These are phyloP conservation scores for Loxodonta africana DNA, from an alignment of 2,113 vertebrate species.

Conservation along the genomic window DNA sequence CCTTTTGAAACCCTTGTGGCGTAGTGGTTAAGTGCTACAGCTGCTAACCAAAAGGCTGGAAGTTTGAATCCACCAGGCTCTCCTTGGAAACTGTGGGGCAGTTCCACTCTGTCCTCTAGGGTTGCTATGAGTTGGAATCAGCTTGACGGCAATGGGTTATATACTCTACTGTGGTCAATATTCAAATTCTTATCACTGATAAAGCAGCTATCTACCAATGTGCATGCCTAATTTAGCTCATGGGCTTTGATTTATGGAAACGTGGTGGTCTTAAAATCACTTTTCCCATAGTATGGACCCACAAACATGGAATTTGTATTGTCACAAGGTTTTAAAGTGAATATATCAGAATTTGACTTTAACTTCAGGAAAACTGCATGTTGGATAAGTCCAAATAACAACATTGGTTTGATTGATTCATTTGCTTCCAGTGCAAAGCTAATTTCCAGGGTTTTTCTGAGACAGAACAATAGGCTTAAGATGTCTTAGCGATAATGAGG, in stretches of 20 bases:
- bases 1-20: too few species aligned
- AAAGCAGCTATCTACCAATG: neutral
- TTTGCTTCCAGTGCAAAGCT: neutral
- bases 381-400: neutral
- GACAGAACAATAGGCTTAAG: neutral
- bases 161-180: neutral
- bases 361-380: neutral
- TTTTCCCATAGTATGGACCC: neutral
- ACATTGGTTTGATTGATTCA: neutral
- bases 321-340: neutral
- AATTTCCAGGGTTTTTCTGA: neutral
- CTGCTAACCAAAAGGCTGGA: too few species aligned
- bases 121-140: too few species aligned
- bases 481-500: neutral
- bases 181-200: neutral
- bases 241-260: neutral
- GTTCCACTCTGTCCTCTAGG: too few species aligned
- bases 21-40: too few species aligned
- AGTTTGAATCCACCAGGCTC: too few species aligned
- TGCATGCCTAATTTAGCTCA: neutral
- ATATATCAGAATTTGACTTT: neutral
- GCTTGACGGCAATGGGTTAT: too few species aligned
- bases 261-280: neutral
- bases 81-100: too few species aligned
- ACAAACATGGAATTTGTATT: neutral